These are phyloP conservation scores for Monomorium pharaonis DNA, from an alignment of 1,140 invertebrate species.

Conservation along the genomic window DNA sequence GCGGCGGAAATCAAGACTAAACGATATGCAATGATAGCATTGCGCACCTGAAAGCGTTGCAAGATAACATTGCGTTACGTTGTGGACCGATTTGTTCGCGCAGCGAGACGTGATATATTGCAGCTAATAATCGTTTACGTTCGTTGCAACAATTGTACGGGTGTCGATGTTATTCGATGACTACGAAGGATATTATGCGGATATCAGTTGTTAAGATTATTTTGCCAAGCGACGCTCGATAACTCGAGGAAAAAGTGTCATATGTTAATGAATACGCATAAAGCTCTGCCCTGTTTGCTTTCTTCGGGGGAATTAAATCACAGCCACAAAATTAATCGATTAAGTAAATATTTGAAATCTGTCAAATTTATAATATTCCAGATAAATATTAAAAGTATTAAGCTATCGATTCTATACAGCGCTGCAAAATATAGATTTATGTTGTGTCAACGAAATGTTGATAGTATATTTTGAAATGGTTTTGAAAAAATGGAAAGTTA, in stretches of 20 bases:
- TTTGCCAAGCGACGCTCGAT: neutral
- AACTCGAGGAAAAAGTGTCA: conserved; percentile 5
- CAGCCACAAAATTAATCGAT: conserved; percentile 1
- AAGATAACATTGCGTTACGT: conserved; percentile 42
- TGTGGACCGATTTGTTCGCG: conserved; percentile 23
- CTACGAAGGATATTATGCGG: conserved; percentile 11
- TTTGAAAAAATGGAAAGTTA: neutral
- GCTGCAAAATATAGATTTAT: neutral
- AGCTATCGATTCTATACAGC: neutral
- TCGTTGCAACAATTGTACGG: conserved; percentile 15
- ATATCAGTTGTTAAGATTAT: conserved; percentile 24
- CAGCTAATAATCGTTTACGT: conserved; percentile 41
- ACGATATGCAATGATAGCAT: conserved; percentile 42
- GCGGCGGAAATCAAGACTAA: conserved; percentile 47
- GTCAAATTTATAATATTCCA: neutral
- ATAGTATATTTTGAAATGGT: neutral
- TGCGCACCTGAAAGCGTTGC: conserved; percentile 27
- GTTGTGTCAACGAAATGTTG: neutral
- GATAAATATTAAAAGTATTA: conserved; percentile 11
- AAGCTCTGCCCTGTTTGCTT: neutral
- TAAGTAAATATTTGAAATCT: conserved; percentile 13
- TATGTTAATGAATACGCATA: conserved; percentile 15
- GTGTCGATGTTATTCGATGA: conserved; percentile 34
- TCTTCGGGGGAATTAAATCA: neutral
- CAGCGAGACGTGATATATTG: conserved; percentile 42